A percentile compares a stretch with the other conserved stretches of the same genome.
These are phyloP conservation scores for Scaptomyza caliginosa DNA, from an alignment of 2,888 invertebrate genomes.

Conservation along the genomic window DNA sequence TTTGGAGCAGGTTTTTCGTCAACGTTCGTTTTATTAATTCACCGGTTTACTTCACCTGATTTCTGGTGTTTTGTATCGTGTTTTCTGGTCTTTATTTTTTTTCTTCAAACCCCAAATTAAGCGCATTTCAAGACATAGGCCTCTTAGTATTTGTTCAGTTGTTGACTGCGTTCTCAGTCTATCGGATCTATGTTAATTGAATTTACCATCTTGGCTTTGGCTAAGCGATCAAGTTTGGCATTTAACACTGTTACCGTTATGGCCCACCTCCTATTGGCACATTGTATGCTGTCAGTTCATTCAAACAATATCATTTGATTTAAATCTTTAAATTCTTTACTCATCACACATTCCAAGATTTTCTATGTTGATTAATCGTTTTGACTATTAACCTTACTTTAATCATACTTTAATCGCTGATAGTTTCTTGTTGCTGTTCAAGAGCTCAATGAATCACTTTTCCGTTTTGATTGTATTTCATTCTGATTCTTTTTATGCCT, in stretches of 20 bases:
- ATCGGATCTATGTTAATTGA: slow-evolving; percentile 66
- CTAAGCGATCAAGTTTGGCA: slow-evolving; percentile 48
- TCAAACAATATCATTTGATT: neutral
- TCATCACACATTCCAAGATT: slow-evolving; percentile 18
- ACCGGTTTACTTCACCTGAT: slow-evolving; percentile 77
- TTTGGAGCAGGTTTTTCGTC: slow-evolving; percentile 68
- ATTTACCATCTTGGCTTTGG: slow-evolving; percentile 56
- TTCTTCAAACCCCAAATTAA: neutral
- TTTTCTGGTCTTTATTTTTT: slow-evolving; percentile 61
- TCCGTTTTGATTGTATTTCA: neutral
- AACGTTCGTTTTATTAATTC: slow-evolving; percentile 64
- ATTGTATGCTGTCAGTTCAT: slow-evolving; percentile 14
- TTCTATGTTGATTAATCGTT: slow-evolving; percentile 6
- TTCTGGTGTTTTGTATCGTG: slow-evolving; percentile 49
- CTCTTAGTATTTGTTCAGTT: no score
- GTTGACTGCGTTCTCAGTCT: slow-evolving; percentile 8
- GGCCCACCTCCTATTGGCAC: slow-evolving; percentile 49
- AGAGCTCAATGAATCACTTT: neutral
- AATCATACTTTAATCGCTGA: slow-evolving; percentile 15
- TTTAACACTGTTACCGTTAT: slow-evolving; percentile 50
- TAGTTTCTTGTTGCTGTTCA: slow-evolving; percentile 6
- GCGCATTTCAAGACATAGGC: neutral
- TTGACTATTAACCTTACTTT: slow-evolving; percentile 3
- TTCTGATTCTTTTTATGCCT: neutral
- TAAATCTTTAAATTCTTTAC: slow-evolving; percentile 2